These are phyloP conservation scores for Syrista parreyssii DNA, from an alignment of 2,888 invertebrate species.

Conservation along the genomic window DNA sequence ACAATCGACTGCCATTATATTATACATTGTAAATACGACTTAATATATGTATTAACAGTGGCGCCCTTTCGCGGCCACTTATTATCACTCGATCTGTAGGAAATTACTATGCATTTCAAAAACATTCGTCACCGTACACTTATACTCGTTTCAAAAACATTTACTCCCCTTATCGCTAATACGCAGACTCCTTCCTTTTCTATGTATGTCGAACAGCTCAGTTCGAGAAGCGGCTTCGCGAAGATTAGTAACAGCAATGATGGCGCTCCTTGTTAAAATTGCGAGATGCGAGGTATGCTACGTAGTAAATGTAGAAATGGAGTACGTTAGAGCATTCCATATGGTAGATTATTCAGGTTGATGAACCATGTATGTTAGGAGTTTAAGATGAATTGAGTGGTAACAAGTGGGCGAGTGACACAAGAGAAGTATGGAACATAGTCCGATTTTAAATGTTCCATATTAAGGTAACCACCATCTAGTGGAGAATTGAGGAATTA, in stretches of 20 bases:
- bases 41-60: background rate
- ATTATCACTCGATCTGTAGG: background rate
- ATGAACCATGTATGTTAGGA: background rate
- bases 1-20: background rate
- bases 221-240: constrained; percentile 17
- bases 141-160: constrained; percentile 2
- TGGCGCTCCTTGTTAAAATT: constrained; percentile 47
- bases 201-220: constrained; percentile 15
- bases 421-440: background rate
- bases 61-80: background rate
- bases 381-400: background rate
- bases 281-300: constrained; percentile 43
- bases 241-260: constrained; percentile 22
- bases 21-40: background rate
- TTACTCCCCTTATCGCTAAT: constrained; percentile 5
- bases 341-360: background rate
- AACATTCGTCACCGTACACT: constrained; percentile 20
- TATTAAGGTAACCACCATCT: background rate
- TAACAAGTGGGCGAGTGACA: constrained; percentile 1
- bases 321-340: constrained; percentile 20
- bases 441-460: background rate
- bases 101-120: constrained; percentile 9
- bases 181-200: constrained; percentile 5
- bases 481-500: background rate
- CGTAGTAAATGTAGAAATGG: background rate